Evolutionary conservation across 2,888 invertebrate species (phyloP).

Genomic region (Zaprionus lineosus): DNA sequence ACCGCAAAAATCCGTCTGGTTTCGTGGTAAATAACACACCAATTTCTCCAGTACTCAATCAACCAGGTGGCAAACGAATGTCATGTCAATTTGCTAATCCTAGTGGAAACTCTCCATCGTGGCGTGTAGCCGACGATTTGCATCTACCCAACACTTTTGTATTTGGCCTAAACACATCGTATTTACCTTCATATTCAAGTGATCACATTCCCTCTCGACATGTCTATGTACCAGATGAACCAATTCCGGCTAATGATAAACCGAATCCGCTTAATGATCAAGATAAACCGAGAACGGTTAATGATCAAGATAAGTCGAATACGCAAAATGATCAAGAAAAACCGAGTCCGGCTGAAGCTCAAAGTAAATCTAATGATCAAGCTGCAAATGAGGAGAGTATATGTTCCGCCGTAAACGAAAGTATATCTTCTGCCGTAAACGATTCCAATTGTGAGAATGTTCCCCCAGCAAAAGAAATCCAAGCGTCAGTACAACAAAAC

Average conservation of each 20-base stretch:
- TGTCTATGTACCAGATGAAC: slow-evolving; percentile 52
- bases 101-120: slow-evolving; percentile 69
- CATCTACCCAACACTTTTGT: slow-evolving; percentile 74
- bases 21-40: neutral
- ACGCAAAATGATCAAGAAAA: no score
- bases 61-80: neutral
- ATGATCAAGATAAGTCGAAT: no score
- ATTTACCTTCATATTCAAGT: slow-evolving; percentile 81
- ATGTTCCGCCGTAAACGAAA: neutral
- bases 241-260: no score
- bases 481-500: no score
- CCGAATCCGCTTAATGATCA: no score
- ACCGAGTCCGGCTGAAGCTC: no score
- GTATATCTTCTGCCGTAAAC: slow-evolving; percentile 31
- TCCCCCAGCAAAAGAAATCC: slow-evolving; percentile 53
- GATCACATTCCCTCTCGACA: slow-evolving; percentile 69
- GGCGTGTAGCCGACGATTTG: slow-evolving; percentile 78
- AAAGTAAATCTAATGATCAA: no score
- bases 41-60: slow-evolving; percentile 61
- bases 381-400: no score
- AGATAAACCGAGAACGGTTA: no score
- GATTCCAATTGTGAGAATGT: slow-evolving; percentile 79
- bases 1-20: slow-evolving; percentile 23
- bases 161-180: slow-evolving; percentile 74
- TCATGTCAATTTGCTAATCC: neutral